A percentile compares a stretch with the other conserved stretches of the same genome.
Conservation (phyloP, 2,113 vertebrate species). For the Hemicordylus capensis region DNA sequence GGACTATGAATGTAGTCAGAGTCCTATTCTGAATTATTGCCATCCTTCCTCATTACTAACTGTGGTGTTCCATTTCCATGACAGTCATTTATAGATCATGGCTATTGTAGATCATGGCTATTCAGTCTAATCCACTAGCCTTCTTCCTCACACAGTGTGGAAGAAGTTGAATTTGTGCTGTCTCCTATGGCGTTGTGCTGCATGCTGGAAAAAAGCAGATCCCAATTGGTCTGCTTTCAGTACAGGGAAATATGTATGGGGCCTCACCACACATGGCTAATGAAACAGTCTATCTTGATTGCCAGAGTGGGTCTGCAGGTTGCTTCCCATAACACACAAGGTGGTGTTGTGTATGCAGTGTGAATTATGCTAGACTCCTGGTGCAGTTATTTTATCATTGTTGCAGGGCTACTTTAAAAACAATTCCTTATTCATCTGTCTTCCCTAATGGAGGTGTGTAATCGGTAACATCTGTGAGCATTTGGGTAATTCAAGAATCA, state of each 20-base stretch:
- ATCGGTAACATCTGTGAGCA: slow-evolving; percentile 17
- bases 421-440: not conserved
- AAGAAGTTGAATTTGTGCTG: not conserved
- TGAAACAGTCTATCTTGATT: not conserved
- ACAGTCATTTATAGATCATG: not conserved
- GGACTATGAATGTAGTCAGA: not conserved
- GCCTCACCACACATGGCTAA: not conserved
- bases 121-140: not conserved
- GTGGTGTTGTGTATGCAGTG: not conserved
- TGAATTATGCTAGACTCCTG: not conserved
- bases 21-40: not conserved
- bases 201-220: not conserved
- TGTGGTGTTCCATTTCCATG: not conserved
- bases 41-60: not conserved
- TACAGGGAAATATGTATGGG: not conserved
- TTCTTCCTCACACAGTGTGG: not conserved
- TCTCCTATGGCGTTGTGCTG: not conserved
- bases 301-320: not conserved
- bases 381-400: not conserved
- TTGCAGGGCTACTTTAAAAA: slow-evolving; percentile 5
- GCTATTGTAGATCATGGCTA: not conserved
- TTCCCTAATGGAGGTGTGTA: not conserved
- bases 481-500: not conserved
- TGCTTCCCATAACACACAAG: not conserved
- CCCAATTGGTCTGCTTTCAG: not conserved